Evolutionary conservation across 1,140 invertebrate genomes (phyloP).

Genomic region (Lordiphosa mommai): DNA sequence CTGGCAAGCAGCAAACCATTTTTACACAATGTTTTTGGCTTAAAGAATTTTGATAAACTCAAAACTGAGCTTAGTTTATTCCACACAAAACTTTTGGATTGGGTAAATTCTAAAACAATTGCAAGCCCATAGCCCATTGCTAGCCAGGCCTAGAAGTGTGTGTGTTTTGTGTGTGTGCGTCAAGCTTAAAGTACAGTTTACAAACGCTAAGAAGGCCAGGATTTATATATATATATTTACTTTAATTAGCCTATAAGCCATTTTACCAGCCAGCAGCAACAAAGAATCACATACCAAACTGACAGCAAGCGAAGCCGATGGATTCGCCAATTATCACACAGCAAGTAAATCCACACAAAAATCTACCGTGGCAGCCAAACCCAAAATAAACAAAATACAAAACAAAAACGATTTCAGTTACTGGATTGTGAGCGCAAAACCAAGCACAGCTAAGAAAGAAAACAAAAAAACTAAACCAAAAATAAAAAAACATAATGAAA

Average conservation of each 20-base stretch:
- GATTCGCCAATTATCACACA: background rate
- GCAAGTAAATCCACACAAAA: conserved; percentile 19
- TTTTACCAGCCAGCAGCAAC: conserved; percentile 12
- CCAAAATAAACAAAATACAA: conserved; percentile 6
- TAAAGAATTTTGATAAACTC: conserved; percentile 27
- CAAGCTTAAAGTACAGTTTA: conserved; percentile 54
- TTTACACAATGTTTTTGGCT: conserved; percentile 22
- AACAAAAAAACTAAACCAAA: conserved; percentile 23
- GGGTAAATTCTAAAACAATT: conserved; percentile 48
- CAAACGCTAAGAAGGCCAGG: conserved; percentile 33
- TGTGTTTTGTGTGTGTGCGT: too few relatives aligned
- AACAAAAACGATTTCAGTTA: conserved; percentile 37
- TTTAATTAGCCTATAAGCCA: conserved; percentile 35
- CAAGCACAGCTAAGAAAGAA: conserved; percentile 49
- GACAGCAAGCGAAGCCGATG: conserved; percentile 25
- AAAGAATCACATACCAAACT: conserved; percentile 23
- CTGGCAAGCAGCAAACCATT: conserved; percentile 12
- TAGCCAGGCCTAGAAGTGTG: conserved; percentile 6
- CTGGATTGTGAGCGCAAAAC: conserved; percentile 30
- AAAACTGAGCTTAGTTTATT: conserved; percentile 32
- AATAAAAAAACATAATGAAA: conserved; percentile 9
- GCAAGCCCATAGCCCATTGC: conserved; percentile 47
- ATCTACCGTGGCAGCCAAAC: conserved; percentile 19
- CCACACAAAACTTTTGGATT: conserved; percentile 36
- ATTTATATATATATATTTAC: conserved; percentile 7